Percentiles rank a stretch among this genome's conserved stretches.
phyloP scores from a whole-genome alignment of 1,140 invertebrate genomes.

The Varroa destructor region DNA sequence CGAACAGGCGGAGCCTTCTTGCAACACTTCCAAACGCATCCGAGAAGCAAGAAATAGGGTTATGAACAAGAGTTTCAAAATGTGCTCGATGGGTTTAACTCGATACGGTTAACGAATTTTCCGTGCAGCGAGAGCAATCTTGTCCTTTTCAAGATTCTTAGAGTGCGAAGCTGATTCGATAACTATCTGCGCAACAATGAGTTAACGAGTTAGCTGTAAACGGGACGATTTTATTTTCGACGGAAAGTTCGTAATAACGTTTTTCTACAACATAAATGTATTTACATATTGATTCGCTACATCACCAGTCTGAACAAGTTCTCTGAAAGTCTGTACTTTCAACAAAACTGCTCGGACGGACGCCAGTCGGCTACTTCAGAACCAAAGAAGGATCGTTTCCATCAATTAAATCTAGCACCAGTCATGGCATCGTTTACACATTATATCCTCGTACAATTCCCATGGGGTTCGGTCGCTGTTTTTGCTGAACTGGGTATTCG shows the following conservation, averaged over 20 bases:
- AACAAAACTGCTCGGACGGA: no score
- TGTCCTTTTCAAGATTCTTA: neutral
- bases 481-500: no score
- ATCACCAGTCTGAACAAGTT: no score
- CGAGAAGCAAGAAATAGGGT: neutral
- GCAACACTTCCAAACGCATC: neutral
- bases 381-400: no score
- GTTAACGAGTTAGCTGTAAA: neutral
- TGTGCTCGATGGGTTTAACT: neutral
- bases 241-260: neutral
- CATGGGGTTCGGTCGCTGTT: no score
- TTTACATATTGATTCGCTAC: no score
- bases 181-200: neutral
- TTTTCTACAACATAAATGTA: no score
- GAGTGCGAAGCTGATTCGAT: neutral
- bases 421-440: no score
- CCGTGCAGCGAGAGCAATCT: neutral
- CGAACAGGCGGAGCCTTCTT: neutral
- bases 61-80: neutral
- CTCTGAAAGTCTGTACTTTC: no score
- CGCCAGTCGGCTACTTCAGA: no score
- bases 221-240: slow-evolving; percentile 5
- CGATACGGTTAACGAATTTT: neutral
- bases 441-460: no score
- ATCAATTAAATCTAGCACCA: no score